Base-by-base conservation (phyloP, 2,797 vertebrate species). In the Melanotaenia nigrans region DNA sequence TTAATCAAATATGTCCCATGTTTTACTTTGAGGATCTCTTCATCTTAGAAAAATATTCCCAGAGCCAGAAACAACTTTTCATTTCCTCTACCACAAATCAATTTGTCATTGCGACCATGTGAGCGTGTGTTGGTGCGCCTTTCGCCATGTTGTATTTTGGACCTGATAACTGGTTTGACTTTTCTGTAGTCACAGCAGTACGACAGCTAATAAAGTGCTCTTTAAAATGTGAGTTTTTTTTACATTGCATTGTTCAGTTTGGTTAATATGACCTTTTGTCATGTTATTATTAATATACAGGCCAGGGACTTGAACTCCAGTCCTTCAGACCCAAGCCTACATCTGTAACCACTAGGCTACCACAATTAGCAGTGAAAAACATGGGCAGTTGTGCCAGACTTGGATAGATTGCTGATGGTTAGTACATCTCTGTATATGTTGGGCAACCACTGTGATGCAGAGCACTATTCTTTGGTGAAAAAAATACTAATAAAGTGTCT, bases 51-150 rank as follows among this genome's bases (percentile, higher is more conserved):
- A 73, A 87, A 83, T 47, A 68, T 6, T 58, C 28, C 36, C 45
- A 58, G 40, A 64, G 73, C 83, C 82, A 87, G 75, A 84, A 83
- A 72, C 71, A 84, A 42, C n/a, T 85, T 81, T 77, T 78, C 65
- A 56, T 85, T 87, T 85, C 64, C 80, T 78, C 61, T 81, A 63
- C 55, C 73, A 85, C 83, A 82, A 81, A 88, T 87, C 81, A 81
- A 54, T 75, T 76, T 88, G 78, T 83, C 82, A 79, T 65, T 49
- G 63, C 22, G 47, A 22, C 47, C 61, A 33, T 68, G 47, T 66
- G 35, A 67, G 63, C 72, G 61, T 75, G 33, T 62, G 60, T 18
- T 16, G 7, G 56, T 66, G 47, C 45, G n/a, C 47, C 57, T 76
- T 56, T 3, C 22, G 55, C 8, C 61, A 58, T 83, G 75, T 78